phyloP scores from a whole-genome alignment of 2,797 vertebrate species.

The Malurus leucopterus region DNA sequence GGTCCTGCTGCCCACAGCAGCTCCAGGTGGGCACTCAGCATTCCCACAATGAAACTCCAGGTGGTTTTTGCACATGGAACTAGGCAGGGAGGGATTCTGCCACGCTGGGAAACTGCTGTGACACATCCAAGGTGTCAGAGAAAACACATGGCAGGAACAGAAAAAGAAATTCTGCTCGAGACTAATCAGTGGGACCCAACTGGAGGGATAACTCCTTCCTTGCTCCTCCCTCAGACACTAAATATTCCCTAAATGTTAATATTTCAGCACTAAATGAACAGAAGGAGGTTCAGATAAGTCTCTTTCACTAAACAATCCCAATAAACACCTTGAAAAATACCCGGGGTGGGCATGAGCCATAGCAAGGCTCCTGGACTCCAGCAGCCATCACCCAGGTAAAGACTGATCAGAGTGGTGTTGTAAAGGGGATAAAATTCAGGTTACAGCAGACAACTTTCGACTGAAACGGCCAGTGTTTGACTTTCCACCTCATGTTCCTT shows the following conservation, averaged over 20 bases:
- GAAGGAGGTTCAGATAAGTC: no score
- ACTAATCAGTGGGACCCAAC: not conserved
- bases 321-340: not conserved
- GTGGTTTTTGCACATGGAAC: not conserved
- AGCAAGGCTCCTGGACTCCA: not conserved
- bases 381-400: not conserved
- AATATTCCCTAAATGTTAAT: not conserved
- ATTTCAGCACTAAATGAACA: not conserved
- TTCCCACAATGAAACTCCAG: not conserved
- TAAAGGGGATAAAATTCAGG: not conserved
- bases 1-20: not conserved
- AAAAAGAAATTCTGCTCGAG: not conserved
- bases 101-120: not conserved
- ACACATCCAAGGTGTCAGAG: not conserved
- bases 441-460: not conserved
- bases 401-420: rapidly evolving
- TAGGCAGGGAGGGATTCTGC: not conserved
- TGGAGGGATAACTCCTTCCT: not conserved
- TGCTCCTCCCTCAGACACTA: not conserved
- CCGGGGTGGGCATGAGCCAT: rapidly evolving
- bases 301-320: not conserved
- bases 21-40: not conserved
- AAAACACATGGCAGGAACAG: not conserved
- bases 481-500: not conserved
- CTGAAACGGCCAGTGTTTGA: not conserved